Conservation (phyloP, 2,113 vertebrate species). For the Planiliza haematocheilus region DNA sequence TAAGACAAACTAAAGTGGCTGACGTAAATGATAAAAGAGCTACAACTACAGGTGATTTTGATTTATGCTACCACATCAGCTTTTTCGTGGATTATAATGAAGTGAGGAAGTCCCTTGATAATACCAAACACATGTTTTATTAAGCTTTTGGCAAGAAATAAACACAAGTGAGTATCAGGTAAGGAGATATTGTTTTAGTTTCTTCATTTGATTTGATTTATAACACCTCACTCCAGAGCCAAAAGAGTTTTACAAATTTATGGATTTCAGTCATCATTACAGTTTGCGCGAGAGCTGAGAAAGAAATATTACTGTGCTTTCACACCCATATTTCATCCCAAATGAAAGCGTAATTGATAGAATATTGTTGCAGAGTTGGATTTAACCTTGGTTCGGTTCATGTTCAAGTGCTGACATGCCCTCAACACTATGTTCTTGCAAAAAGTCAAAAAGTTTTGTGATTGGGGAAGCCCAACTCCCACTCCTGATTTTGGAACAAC, state of each 20-base stretch:
- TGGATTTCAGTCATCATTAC: conserved; percentile 49
- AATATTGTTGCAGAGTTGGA: too few species aligned
- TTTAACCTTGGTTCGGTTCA: too few species aligned
- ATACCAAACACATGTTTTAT: conserved; percentile 54
- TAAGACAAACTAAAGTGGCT: background rate
- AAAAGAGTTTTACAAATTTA: conserved; percentile 32
- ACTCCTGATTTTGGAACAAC: too few species aligned
- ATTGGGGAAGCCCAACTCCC: too few species aligned
- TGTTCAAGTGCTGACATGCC: too few species aligned
- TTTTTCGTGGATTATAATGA: conserved; percentile 23
- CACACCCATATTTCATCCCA: too few species aligned
- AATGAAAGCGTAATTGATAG: too few species aligned
- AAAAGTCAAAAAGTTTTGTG: too few species aligned
- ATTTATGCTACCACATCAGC: conserved; percentile 12
- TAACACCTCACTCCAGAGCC: background rate
- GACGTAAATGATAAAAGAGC: background rate
- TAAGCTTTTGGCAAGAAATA: conserved; percentile 21
- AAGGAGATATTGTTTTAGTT: conserved; percentile 7
- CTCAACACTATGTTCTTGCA: too few species aligned
- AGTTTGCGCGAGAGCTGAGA: background rate
- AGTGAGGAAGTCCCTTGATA: conserved; percentile 35
- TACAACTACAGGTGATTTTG: conserved; percentile 26
- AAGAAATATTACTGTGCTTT: conserved; percentile 8
- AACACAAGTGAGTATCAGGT: background rate
- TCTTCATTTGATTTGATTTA: conserved; percentile 3